Percentiles rank a stretch among this genome's conserved stretches.
These are phyloP conservation scores for Liolophura sinensis DNA, from an alignment of 1,140 invertebrate genomes.

Conservation along the genomic window DNA sequence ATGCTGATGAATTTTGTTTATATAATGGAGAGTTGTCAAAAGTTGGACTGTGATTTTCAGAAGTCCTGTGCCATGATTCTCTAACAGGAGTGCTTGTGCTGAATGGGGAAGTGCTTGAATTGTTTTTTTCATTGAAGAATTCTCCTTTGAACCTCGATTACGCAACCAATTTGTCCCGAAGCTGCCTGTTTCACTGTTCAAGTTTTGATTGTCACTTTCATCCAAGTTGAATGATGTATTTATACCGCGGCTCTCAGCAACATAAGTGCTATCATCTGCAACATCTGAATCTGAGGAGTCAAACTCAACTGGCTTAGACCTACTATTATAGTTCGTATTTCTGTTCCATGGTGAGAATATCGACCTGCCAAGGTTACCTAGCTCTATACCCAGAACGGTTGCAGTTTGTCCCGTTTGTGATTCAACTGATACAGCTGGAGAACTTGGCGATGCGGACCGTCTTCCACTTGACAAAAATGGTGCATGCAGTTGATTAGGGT, in stretches of 20 bases:
- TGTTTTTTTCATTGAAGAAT: neutral
- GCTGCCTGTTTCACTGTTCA: neutral
- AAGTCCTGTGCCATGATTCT: slow-evolving; percentile 15
- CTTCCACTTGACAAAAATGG: neutral
- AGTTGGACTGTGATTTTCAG: slow-evolving; percentile 3
- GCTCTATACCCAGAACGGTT: slow-evolving; percentile 15
- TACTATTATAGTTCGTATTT: slow-evolving; percentile 8
- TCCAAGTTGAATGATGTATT: slow-evolving; percentile 37
- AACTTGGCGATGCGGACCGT: neutral
- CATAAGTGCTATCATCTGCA: slow-evolving; percentile 39
- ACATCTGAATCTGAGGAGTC: slow-evolving; percentile 44
- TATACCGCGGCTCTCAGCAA: slow-evolving; percentile 44
- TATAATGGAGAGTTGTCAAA: slow-evolving; percentile 9
- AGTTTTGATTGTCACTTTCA: slow-evolving; percentile 20
- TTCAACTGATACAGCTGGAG: neutral
- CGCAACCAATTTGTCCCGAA: neutral
- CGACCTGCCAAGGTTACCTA: neutral
- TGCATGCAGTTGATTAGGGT: slow-evolving; percentile 10
- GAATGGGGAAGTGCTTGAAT: neutral
- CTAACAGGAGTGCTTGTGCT: slow-evolving; percentile 1
- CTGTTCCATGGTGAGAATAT: slow-evolving; percentile 5
- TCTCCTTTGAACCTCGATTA: neutral
- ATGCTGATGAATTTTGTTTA: slow-evolving; percentile 6
- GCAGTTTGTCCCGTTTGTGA: neutral
- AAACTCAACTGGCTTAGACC: slow-evolving; percentile 8